Evolutionary conservation across 2,113 vertebrate species (phyloP).

Genomic region (Nymphicus hollandicus): DNA sequence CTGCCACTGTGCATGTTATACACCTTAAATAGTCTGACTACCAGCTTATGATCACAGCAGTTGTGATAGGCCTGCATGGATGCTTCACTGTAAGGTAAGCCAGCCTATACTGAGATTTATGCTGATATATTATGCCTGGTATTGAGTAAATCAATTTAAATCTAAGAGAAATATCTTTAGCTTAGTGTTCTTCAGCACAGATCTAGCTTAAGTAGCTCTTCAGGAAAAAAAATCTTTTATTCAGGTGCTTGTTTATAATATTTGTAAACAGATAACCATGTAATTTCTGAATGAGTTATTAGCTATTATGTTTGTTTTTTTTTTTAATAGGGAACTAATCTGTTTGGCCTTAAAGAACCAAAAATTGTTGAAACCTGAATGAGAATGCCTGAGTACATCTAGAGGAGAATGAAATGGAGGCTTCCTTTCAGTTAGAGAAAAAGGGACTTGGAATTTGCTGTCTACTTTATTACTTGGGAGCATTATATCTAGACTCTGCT

Average conservation of each 20-base stretch:
- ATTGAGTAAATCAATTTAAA: neutral
- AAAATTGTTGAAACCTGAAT: neutral
- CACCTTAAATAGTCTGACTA: neutral
- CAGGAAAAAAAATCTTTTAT: neutral
- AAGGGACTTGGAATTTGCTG: neutral
- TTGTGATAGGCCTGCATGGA: neutral
- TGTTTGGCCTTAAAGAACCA: neutral
- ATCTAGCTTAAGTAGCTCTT: neutral
- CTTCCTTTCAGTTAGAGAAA: neutral
- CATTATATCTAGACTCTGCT: neutral
- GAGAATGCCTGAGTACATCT: neutral
- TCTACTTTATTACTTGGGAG: neutral
- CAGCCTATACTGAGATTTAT: neutral
- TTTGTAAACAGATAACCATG: neutral
- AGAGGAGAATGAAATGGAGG: neutral
- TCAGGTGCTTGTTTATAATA: neutral
- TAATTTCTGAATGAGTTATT: neutral
- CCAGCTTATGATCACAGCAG: neutral
- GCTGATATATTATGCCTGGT: neutral
- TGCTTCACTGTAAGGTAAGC: neutral
- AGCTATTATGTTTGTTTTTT: neutral
- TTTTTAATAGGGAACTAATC: neutral
- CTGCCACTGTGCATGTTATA: neutral
- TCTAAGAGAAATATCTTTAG: neutral
- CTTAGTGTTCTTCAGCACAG: neutral